Percentiles rank a stretch among this genome's conserved stretches.
Conservation (phyloP, 2,888 invertebrate species). For the Orthosia gothica region DNA sequence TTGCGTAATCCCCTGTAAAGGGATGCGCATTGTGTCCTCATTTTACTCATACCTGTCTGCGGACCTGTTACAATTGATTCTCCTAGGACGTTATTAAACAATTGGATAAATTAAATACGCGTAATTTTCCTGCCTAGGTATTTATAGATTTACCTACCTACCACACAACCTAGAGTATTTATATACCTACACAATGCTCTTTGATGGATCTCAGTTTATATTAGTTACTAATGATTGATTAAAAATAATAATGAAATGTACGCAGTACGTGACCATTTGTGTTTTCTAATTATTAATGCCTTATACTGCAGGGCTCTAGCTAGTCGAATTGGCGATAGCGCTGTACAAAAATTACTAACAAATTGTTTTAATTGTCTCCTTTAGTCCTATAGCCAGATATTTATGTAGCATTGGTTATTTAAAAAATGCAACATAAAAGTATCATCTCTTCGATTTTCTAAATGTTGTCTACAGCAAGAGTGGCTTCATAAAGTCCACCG, state of each 20-base stretch:
- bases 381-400: constrained; percentile 5
- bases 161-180: constrained; percentile 39
- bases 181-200: constrained; percentile 27
- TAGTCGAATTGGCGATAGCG: neutral
- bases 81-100: constrained; percentile 21
- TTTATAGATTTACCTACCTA: constrained; percentile 18
- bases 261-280: constrained; percentile 2
- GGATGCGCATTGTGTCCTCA: neutral
- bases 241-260: constrained; percentile 5
- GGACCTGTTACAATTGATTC: neutral
- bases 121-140: constrained; percentile 26
- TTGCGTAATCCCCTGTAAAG: neutral
- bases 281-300: constrained; percentile 3
- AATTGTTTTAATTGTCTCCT: constrained; percentile 39
- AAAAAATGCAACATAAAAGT: neutral
- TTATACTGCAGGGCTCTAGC: neutral
- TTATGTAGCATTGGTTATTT: constrained; percentile 15
- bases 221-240: constrained; percentile 19
- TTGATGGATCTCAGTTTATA: constrained; percentile 21
- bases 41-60: neutral
- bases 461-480: too few relatives aligned
- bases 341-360: constrained; percentile 14
- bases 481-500: too few relatives aligned
- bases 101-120: constrained; percentile 17
- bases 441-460: too few relatives aligned